A percentile compares a stretch with the other conserved stretches of the same genome.
These are phyloP conservation scores for Pachymerium ferrugineum DNA, from an alignment of 2,888 invertebrate species.

Conservation along the genomic window DNA sequence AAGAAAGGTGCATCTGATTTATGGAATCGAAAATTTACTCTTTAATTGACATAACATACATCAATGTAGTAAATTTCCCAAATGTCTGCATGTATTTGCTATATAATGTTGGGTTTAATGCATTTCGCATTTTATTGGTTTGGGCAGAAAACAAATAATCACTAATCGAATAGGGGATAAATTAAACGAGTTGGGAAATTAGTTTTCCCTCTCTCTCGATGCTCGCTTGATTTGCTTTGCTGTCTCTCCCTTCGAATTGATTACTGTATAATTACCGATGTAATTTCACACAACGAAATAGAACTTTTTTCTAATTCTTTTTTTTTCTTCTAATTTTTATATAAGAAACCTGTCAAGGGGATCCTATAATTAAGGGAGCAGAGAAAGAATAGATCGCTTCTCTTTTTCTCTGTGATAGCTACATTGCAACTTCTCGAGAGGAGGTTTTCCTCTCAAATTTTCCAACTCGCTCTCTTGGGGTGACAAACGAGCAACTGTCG, in stretches of 20 bases:
- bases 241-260: neutral
- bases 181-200: too few species aligned
- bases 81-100: too few species aligned
- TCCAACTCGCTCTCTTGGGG: neutral
- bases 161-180: too few species aligned
- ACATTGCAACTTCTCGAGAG: neutral
- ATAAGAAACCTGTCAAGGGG: neutral
- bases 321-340: neutral
- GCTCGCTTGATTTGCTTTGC: neutral
- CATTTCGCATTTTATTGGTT: too few species aligned
- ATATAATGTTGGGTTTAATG: too few species aligned
- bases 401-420: conserved; percentile 5
- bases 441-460: neutral
- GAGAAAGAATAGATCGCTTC: neutral
- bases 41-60: conserved; percentile 6
- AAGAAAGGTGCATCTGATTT: neutral
- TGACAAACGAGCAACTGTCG: neutral
- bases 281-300: conserved; percentile 18
- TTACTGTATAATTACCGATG: conserved; percentile 23
- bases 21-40: neutral
- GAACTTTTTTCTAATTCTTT: neutral
- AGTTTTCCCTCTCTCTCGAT: too few species aligned
- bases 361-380: conserved; percentile 14
- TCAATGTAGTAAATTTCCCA: too few species aligned
- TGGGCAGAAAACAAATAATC: too few species aligned